Evolutionary conservation across 92 coral and sea anemone species (phyloP), one percentile per base, ranked within the genome.

Genomic region (Porites rus): DNA sequence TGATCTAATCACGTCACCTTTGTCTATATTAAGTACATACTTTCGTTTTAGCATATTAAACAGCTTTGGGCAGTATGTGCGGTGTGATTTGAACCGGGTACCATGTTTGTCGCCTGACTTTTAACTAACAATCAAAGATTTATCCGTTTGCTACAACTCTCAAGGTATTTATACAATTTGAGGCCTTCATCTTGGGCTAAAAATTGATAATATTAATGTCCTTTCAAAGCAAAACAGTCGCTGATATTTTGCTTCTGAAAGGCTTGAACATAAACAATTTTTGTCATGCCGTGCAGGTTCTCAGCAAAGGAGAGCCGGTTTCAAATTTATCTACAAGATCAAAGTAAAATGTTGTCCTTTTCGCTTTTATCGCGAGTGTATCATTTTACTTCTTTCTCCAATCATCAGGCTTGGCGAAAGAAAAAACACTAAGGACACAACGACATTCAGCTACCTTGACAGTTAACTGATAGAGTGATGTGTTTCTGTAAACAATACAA

Each of bases 1-100:
- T 51, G 68, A 77, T 74, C 56, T 90, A 80, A 90, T 90, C 79
- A 80, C 90, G 86, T 75, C 84, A 90, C 84, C 76, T 90, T 84
- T 80, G 87, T 68, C 79, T 79, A 75, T 85, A 80, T 86, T 86
- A 67, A 86, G 81, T 86, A 86, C 87, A 24, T 83, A 85, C 82
- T 74, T 79, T 51, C 75, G 69, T 68, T 80, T 43, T 67, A 74
- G 82, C 80, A 83, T 83, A 83, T 83, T 83, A 83, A 83, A 72
- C 71, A 72, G 38, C 17, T 69, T 28, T 17, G 8, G 76, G 69
- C 38, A 81, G 19, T 50, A 5, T 38, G 67, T 58, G 18, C 31
- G 77, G 63, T 28, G 60, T 61, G 85, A 19, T 25, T 77, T 77
- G 20, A 60, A 16, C 81, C 7, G 13, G 20, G 21, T 52, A 21